Percentiles rank a stretch among this genome's conserved stretches.
Evolutionary conservation across 1,140 invertebrate species (phyloP).

Genomic region (Brachionus asplanchnoidis): DNA sequence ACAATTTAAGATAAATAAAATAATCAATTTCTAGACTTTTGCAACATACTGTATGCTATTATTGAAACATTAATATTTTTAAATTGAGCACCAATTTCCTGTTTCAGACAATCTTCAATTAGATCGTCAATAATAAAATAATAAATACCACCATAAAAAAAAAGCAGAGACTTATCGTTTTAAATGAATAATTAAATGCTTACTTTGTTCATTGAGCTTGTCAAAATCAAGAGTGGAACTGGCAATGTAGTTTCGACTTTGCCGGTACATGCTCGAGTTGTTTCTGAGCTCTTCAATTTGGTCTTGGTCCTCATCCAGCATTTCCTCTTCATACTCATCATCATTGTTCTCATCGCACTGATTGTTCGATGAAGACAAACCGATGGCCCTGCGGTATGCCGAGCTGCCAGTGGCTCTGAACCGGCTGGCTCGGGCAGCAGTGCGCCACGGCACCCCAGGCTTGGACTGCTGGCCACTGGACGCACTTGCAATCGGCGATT

Average conservation of each 20-base stretch:
- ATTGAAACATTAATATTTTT: too few relatives aligned
- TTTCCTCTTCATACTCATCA: background rate
- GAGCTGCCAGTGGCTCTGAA: conserved; percentile 40
- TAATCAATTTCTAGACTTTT: too few relatives aligned
- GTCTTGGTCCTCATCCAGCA: background rate
- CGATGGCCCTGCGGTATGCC: background rate
- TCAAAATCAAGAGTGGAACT: conserved; percentile 9
- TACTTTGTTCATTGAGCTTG: background rate
- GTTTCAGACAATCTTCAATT: too few relatives aligned
- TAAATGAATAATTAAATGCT: background rate
- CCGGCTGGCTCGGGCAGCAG: conserved; percentile 49
- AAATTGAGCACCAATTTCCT: too few relatives aligned
- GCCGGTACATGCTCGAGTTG: background rate
- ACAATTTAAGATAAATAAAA: too few relatives aligned
- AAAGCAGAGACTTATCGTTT: too few relatives aligned
- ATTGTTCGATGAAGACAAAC: background rate
- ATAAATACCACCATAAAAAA: too few relatives aligned
- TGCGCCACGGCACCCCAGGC: too few relatives aligned
- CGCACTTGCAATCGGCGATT: conserved; percentile 7
- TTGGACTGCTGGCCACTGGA: too few relatives aligned
- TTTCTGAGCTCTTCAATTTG: background rate
- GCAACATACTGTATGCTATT: too few relatives aligned
- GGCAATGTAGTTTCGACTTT: background rate
- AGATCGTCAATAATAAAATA: too few relatives aligned
- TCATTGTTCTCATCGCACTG: background rate